These are phyloP conservation scores for Cervus canadensis DNA, from an alignment of 2,113 vertebrate species.

Conservation along the genomic window DNA sequence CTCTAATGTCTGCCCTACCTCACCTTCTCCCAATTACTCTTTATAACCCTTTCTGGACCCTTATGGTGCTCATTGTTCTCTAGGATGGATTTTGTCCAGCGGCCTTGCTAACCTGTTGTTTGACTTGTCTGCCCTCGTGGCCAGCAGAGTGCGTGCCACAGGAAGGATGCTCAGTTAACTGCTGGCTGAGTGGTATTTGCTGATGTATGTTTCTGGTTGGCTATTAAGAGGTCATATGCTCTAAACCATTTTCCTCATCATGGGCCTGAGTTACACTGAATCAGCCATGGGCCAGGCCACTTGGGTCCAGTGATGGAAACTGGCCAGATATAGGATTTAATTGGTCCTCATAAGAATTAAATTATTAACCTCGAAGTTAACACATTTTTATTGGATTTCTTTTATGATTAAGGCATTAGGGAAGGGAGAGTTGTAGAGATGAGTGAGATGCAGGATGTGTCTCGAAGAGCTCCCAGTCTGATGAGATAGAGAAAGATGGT, in stretches of 20 bases:
- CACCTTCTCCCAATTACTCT: neutral
- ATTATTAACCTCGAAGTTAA: neutral
- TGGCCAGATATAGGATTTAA: neutral
- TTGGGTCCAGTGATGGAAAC: neutral
- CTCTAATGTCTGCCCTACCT: neutral
- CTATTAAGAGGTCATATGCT: neutral
- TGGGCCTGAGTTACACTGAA: neutral
- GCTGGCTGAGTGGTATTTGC: neutral
- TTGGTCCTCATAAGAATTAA: neutral
- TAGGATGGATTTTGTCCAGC: neutral
- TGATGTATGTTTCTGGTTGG: neutral
- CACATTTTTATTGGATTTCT: constrained; percentile 15
- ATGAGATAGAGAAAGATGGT: neutral
- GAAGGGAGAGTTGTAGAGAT: neutral
- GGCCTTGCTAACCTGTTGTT: neutral
- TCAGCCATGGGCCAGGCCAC: neutral
- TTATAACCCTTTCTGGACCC: neutral
- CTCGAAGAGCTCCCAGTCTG: neutral
- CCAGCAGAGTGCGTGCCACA: neutral
- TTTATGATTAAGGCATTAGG: neutral
- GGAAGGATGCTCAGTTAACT: neutral
- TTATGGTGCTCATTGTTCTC: neutral
- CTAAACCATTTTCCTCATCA: neutral
- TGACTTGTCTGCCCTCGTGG: neutral
- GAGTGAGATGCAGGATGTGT: neutral